phyloP scores from a whole-genome alignment of 2,797 vertebrate species.

The Epinephelus malabaricus region DNA sequence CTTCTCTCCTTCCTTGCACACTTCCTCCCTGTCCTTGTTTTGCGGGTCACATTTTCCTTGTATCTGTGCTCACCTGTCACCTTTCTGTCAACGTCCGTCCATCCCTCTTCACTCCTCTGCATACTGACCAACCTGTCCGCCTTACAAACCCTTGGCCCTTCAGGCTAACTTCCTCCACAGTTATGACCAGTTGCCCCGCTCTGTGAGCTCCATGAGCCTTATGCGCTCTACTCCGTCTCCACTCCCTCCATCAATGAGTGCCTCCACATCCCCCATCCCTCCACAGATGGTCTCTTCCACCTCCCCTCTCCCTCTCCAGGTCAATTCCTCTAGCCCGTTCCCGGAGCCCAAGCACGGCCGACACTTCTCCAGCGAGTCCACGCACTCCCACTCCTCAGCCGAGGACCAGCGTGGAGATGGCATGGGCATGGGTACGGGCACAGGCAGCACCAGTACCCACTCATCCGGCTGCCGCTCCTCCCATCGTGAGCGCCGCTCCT shows the following conservation, averaged over 20 bases:
- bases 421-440: slow-evolving; percentile 80
- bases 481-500: slow-evolving; percentile 90
- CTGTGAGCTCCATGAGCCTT: slow-evolving; percentile 83
- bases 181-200: slow-evolving; percentile 82
- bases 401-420: slow-evolving; percentile 88
- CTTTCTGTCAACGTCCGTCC: slow-evolving; percentile 1
- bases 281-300: slow-evolving; percentile 86
- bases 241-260: slow-evolving; percentile 77
- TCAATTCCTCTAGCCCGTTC: slow-evolving; percentile 92
- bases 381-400: slow-evolving; percentile 91
- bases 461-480: slow-evolving; percentile 89
- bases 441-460: slow-evolving; percentile 87
- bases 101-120: slow-evolving; percentile 19
- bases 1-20: slow-evolving; percentile 50
- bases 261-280: slow-evolving; percentile 82
- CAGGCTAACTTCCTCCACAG: slow-evolving; percentile 78
- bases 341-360: slow-evolving; percentile 90
- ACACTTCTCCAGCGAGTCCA: slow-evolving; percentile 92
- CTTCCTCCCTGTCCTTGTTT: slow-evolving; percentile 48
- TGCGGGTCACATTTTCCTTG: slow-evolving; percentile 39
- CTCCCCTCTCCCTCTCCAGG: slow-evolving; percentile 86
- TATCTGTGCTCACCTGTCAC: slow-evolving; percentile 39
- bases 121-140: slow-evolving; percentile 9
- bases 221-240: slow-evolving; percentile 83
- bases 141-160: slow-evolving; percentile 24